phyloP scores from a whole-genome alignment of 2,888 invertebrate species.

The Antheraea yamamai region DNA sequence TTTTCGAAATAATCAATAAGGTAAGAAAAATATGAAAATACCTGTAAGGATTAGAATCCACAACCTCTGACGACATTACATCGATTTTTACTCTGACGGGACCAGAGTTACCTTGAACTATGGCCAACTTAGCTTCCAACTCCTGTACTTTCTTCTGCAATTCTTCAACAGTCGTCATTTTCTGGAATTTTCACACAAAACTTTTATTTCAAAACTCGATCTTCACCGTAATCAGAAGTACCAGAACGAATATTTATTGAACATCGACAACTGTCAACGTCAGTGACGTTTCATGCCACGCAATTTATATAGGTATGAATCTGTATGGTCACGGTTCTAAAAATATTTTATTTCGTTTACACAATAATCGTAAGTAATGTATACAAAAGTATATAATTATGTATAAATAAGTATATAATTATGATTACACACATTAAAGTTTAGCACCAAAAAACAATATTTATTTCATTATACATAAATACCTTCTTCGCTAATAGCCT shows the following conservation, averaged over 20 bases:
- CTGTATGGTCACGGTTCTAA: not conserved
- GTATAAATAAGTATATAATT: too few relatives aligned
- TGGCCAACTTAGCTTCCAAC: constrained; percentile 84
- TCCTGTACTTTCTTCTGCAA: constrained; percentile 84
- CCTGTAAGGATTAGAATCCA: constrained; percentile 99
- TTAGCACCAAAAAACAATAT: too few relatives aligned
- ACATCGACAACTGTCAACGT: constrained; percentile 32
- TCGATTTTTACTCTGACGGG: constrained; percentile 88
- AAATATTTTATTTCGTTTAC: not conserved
- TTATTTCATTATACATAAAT: too few relatives aligned
- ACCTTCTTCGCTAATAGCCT: too few relatives aligned
- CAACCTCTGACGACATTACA: constrained; percentile 97
- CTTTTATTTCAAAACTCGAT: constrained; percentile 24
- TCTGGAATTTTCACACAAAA: constrained; percentile 44
- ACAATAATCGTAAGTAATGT: too few relatives aligned
- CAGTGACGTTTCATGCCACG: constrained; percentile 47
- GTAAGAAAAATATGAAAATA: constrained; percentile 54
- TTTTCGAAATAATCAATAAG: not conserved
- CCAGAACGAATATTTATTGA: not conserved
- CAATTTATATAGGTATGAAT: constrained; percentile 17
- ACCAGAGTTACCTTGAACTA: constrained; percentile 62
- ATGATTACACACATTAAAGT: too few relatives aligned
- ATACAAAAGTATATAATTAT: too few relatives aligned
- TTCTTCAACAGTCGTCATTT: constrained; percentile 84
- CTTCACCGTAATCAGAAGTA: constrained; percentile 20